A percentile compares a stretch with the other conserved stretches of the same genome.
Conservation (phyloP, 2,888 invertebrate genomes). For the Zelleria hepariella region DNA sequence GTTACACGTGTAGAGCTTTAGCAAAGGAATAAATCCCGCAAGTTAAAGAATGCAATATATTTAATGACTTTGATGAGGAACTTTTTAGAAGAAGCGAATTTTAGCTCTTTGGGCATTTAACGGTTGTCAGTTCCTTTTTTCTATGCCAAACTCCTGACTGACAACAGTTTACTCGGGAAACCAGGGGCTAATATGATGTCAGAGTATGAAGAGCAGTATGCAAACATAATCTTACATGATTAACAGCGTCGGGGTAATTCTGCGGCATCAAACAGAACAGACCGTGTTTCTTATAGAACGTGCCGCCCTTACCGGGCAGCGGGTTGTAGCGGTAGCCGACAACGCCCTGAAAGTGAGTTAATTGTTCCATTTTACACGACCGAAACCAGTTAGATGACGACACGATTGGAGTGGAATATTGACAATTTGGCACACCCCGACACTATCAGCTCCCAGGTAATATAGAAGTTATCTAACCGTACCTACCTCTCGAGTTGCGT, state of each 20-base stretch:
- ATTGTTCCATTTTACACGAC: background rate
- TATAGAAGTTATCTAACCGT: too few species aligned
- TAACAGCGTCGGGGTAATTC: conserved; percentile 91
- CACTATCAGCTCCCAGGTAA: too few species aligned
- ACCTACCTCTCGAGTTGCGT: too few species aligned
- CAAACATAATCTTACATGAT: conserved; percentile 86
- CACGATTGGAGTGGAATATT: background rate
- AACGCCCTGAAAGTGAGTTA: background rate
- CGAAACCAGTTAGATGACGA: background rate
- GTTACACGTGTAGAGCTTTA: too few species aligned
- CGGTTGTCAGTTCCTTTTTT: too few species aligned
- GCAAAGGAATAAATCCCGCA: too few species aligned
- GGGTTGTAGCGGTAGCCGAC: conserved; percentile 50
- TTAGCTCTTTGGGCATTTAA: too few species aligned
- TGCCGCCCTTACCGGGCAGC: conserved; percentile 78
- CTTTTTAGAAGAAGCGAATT: too few species aligned
- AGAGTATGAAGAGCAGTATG: conserved; percentile 9
- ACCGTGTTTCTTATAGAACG: conserved; percentile 80
- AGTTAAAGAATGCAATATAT: too few species aligned
- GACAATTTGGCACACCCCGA: too few species aligned
- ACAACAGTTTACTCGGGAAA: background rate
- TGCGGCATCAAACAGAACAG: conserved; percentile 93
- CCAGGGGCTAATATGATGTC: too few species aligned
- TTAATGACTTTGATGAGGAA: too few species aligned
- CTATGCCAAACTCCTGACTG: background rate